These are phyloP conservation scores for Bursaphelenchus mucronatus DNA, from an alignment of 1,140 invertebrate species.

Conservation along the genomic window DNA sequence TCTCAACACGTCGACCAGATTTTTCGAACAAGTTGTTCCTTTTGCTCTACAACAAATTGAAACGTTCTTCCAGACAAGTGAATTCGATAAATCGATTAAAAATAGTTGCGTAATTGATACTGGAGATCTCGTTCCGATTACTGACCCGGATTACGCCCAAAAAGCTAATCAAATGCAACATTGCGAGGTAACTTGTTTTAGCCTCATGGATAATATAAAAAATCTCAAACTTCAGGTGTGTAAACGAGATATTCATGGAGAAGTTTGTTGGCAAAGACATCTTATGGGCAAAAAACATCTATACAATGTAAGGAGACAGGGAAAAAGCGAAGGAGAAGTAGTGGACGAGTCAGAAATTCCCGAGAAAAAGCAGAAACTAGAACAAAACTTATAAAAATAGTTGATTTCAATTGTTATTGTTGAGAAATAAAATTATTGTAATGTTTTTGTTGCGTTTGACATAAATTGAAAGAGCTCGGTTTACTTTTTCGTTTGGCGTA, in stretches of 20 bases:
- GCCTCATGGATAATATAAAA: too few relatives aligned
- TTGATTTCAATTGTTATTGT: neutral
- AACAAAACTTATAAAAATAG: neutral
- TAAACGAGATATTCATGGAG: constrained; percentile 15
- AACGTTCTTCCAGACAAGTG: constrained; percentile 23
- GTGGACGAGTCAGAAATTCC: neutral
- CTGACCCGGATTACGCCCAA: constrained; percentile 21
- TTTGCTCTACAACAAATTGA: constrained; percentile 37
- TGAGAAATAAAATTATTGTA: neutral
- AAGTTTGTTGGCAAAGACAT: constrained; percentile 27
- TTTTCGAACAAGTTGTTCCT: constrained; percentile 37
- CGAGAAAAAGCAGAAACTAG: constrained; percentile 5
- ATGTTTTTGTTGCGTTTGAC: neutral
- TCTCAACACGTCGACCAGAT: constrained; percentile 37
- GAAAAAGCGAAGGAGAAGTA: neutral
- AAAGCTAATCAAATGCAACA: constrained; percentile 9
- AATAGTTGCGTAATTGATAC: constrained; percentile 1
- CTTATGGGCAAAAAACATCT: constrained; percentile 32
- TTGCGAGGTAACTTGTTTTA: neutral
- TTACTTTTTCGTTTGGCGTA: too few relatives aligned
- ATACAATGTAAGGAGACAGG: neutral
- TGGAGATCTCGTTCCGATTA: neutral
- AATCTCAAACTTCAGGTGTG: constrained; percentile 4
- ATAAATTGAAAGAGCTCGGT: too few relatives aligned
- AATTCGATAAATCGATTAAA: constrained; percentile 7